Evolutionary conservation across 2,797 vertebrate genomes (phyloP), one percentile per base, ranked within the genome.

Genomic region (Anas acuta): DNA sequence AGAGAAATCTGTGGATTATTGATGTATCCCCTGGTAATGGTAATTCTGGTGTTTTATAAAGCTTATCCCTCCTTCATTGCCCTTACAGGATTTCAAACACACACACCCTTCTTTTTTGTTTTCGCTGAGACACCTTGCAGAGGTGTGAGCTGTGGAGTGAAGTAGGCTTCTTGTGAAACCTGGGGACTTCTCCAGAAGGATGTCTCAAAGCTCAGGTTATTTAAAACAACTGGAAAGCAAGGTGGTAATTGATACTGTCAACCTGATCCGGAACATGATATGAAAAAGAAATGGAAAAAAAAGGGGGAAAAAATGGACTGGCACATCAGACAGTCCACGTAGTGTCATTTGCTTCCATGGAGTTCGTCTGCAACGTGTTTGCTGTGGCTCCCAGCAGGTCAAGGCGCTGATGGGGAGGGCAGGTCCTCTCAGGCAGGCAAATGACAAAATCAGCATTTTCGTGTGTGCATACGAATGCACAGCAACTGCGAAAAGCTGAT

Each of bases 21-120:
- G 51, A 49, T 62, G 22, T 64, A 90, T 97, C 80, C 89, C 83
- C n/a, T 81, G 80, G 30, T 89, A 91, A 90, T 28, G 45, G 47
- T 92, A 91, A 83, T 94, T 92, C 77, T 92, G 51, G 37, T 92
- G 87, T 94, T 94, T 84, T 90, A 69, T 51, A 54, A 37, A 91
- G 54, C 87, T 92, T 92, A 75, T 6, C 1, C 9, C 4, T 89
- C 30, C 53, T 77, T 83, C 66, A 19, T 35, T 67, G 9, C 11
- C 13, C 32, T 84, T 56, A 13, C 17, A 66, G 35, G 69, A 89
- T 51, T 67, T 90, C 61, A 71, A 13, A 14, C 23, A 25, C 49
- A 49, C 49, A 25, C 49, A 14, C 7, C 2, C 13, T 53, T 51
- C 23, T 51, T 53, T 28, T 26, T 28, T 64, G 57, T 85, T 81